Percentiles rank a stretch among this genome's conserved stretches.
Conservation (phyloP, 2,888 invertebrate genomes). For the Neoitamus cyanurus region DNA sequence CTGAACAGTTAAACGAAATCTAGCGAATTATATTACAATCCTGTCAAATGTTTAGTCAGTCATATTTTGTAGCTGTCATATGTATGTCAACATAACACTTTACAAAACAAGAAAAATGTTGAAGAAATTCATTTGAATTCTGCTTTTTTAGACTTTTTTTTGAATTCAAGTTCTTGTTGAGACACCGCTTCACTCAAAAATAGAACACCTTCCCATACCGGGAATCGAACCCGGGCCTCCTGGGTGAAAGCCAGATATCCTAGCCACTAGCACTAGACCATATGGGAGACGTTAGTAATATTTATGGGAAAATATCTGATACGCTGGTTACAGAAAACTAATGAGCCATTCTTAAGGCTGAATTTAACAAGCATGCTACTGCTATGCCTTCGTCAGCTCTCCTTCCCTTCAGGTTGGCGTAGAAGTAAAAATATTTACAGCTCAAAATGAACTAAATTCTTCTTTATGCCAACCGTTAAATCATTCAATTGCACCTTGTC, state of each 20-base stretch:
- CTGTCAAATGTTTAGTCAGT: no score
- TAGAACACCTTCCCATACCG: slow-evolving; percentile 81
- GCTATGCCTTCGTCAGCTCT: neutral
- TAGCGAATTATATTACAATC: no score
- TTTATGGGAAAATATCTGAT: neutral
- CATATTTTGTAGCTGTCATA: no score
- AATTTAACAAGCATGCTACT: neutral
- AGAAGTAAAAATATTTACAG: neutral
- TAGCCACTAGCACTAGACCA: slow-evolving; percentile 68
- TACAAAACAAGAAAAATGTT: no score
- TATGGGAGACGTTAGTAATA: slow-evolving; percentile 59
- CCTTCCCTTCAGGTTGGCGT: neutral
- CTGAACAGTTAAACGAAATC: no score
- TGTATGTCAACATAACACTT: no score
- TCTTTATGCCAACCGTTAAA: neutral
- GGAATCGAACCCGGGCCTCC: slow-evolving; percentile 87
- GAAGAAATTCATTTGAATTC: no score
- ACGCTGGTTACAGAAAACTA: no score
- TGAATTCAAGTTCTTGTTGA: no score
- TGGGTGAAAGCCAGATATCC: slow-evolving; percentile 67
- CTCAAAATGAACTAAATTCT: neutral
- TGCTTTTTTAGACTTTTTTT: no score
- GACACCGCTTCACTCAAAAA: no score
- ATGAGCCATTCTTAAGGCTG: neutral
- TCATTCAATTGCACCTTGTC: slow-evolving; percentile 5